Base-by-base conservation (phyloP, 2,888 invertebrate genomes). In the Drosophila mettleri region DNA sequence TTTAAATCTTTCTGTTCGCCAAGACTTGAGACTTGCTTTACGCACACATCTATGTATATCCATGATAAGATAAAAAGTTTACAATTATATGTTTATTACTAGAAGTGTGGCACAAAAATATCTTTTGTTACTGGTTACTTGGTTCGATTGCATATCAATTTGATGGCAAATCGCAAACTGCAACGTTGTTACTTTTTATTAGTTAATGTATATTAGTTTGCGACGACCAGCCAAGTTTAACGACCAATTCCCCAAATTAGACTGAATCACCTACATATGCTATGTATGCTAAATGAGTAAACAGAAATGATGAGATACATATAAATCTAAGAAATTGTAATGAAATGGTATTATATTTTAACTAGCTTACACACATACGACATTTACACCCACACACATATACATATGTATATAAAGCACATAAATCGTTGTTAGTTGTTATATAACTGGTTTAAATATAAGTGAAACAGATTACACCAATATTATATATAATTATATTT, bases 201-300 rank as follows among this genome's bases (percentile, higher is more conserved):
- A n/a, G n/a, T n/a, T n/a, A n/a, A n/a, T n/a, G n/a, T n/a, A n/a
- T n/a, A n/a, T n/a, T n/a, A n/a, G n/a, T n/a, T n/a, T n/a, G n/a
- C n/a, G n/a, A n/a, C n/a, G n/a, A n/a, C 78, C 65, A 61, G 60
- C 66, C 68, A 73, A 74, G 74, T 73, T 88, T 78, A 65, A 79
- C 72, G 90, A 90, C 90, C 90, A 90, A 90, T 81, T 84, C 84
- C 82, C 84, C 72, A 75, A 86, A 89, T 88, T 90, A 90, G 90
- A 90, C 90, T 90, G 90, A 90, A 89, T 87, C 84, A 78, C 70
- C 78, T 80, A 78, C 54, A 46, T 62, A 61, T 78, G 69, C 78
- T 62, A 61, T 78, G 69, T 80, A 82, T 80, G 79, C 52, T 64
- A 43, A 65, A 69, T 68, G 18, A 12, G 12, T 24, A 29, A 39